Percentiles rank a stretch among this genome's conserved stretches.
phyloP scores from a whole-genome alignment of 2,888 invertebrate genomes.

The Heliothis peltigera region DNA sequence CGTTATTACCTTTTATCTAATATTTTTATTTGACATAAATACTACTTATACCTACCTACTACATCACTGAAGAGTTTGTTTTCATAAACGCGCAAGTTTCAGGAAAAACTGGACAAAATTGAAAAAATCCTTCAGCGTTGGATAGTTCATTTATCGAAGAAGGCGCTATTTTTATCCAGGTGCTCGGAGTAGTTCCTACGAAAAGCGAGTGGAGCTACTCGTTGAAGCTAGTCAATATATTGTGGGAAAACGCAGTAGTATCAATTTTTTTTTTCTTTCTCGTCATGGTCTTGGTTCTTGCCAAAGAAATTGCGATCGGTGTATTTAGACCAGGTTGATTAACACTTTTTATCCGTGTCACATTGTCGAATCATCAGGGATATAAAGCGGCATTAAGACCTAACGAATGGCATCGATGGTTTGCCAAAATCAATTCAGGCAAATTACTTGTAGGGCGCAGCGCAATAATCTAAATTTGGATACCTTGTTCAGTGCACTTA shows the following conservation, averaged over 20 bases:
- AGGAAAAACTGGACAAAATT: no score
- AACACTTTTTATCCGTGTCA: neutral
- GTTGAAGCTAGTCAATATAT: no score
- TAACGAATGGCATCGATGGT: neutral
- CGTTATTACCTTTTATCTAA: neutral
- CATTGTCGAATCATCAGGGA: conserved; percentile 10
- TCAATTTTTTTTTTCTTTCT: no score
- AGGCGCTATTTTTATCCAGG: no score
- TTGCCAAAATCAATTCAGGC: conserved; percentile 32
- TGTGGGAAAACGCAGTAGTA: no score
- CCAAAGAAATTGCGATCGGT: neutral
- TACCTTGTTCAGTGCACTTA: neutral
- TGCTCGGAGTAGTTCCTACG: no score
- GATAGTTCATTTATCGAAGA: no score
- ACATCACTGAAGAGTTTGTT: no score
- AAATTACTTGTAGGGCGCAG: conserved; percentile 16
- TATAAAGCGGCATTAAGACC: conserved; percentile 12
- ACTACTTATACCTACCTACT: no score
- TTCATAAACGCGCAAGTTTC: no score
- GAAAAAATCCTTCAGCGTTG: no score
- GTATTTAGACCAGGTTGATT: neutral
- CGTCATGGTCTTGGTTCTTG: neutral
- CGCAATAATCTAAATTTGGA: conserved; percentile 22
- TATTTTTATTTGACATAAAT: neutral
- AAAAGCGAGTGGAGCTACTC: no score